Evolutionary conservation across 2,113 vertebrate genomes (phyloP).

Genomic region (Mugil cephalus): DNA sequence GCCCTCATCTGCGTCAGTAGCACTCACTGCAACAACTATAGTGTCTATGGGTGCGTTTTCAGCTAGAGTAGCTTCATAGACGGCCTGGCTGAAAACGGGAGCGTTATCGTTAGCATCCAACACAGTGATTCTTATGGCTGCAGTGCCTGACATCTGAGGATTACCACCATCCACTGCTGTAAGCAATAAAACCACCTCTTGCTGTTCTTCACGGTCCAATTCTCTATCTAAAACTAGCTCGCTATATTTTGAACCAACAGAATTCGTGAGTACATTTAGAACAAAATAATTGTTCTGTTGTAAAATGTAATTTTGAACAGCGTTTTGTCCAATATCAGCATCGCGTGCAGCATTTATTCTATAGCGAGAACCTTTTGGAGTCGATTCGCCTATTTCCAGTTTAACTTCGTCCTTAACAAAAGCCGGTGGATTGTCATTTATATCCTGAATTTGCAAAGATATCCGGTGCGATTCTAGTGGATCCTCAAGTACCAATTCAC

Average conservation of each 20-base stretch:
- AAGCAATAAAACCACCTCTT: conserved; percentile 44
- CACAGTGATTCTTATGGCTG: conserved; percentile 65
- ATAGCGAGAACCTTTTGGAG: conserved; percentile 64
- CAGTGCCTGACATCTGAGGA: conserved; percentile 72
- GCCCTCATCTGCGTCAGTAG: conserved; percentile 82
- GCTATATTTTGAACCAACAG: conserved; percentile 48
- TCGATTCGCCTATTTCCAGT: conserved; percentile 73
- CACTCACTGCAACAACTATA: conserved; percentile 75
- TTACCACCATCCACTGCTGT: conserved; percentile 68
- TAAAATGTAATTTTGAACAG: conserved; percentile 62
- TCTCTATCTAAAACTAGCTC: conserved; percentile 29
- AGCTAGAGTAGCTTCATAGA: conserved; percentile 74
- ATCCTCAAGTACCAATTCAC: neutral
- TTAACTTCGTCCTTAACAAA: conserved; percentile 60
- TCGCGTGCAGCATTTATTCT: conserved; percentile 72
- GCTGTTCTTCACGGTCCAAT: conserved; percentile 43
- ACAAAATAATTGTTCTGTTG: conserved; percentile 62
- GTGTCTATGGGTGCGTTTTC: conserved; percentile 79
- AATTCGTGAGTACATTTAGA: conserved; percentile 45
- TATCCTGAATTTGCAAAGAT: conserved; percentile 73
- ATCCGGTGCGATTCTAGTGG: conserved; percentile 41
- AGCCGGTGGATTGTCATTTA: conserved; percentile 82
- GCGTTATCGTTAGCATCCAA: conserved; percentile 79
- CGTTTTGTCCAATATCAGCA: conserved; percentile 71
- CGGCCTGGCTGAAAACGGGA: conserved; percentile 77